A percentile compares a stretch with the other conserved stretches of the same genome.
Conservation (phyloP, 1,140 invertebrate genomes). For the Chrysomallon squamiferum region DNA sequence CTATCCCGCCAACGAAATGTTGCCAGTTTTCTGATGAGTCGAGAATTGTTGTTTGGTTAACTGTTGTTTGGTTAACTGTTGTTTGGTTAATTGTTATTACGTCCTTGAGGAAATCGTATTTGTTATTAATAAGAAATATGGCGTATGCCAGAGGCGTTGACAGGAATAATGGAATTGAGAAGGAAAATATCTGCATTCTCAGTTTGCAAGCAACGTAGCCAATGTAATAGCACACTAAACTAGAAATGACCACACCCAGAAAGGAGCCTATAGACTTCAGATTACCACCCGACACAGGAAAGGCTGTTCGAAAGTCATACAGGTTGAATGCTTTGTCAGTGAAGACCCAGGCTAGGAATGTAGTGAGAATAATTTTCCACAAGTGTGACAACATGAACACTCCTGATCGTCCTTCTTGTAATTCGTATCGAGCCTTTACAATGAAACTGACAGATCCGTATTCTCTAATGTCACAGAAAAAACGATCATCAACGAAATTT, state of each 20-base stretch:
- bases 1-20: too few relatives aligned
- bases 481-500: constrained; percentile 81
- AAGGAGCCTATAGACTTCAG: too few relatives aligned
- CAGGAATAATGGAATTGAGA: constrained; percentile 34
- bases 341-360: constrained; percentile 30
- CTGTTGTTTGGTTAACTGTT: too few relatives aligned
- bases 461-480: too few relatives aligned
- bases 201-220: constrained; percentile 48
- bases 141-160: constrained; percentile 35
- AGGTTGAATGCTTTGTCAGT: too few relatives aligned
- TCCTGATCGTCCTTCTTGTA: constrained; percentile 28
- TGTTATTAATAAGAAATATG: too few relatives aligned
- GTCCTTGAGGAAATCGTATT: too few relatives aligned
- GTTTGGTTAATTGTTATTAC: too few relatives aligned
- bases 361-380: constrained; percentile 32
- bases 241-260: too few relatives aligned
- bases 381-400: constrained; percentile 19
- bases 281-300: not conserved
- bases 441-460: too few relatives aligned
- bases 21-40: too few relatives aligned
- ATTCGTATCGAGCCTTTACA: constrained; percentile 15
- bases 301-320: not conserved
- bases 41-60: too few relatives aligned
- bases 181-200: constrained; percentile 47
- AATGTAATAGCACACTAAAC: constrained; percentile 36